Percentiles rank a stretch among this genome's conserved stretches.
Evolutionary conservation across 2,888 invertebrate genomes (phyloP).

Genomic region (Heteropelma amictum): DNA sequence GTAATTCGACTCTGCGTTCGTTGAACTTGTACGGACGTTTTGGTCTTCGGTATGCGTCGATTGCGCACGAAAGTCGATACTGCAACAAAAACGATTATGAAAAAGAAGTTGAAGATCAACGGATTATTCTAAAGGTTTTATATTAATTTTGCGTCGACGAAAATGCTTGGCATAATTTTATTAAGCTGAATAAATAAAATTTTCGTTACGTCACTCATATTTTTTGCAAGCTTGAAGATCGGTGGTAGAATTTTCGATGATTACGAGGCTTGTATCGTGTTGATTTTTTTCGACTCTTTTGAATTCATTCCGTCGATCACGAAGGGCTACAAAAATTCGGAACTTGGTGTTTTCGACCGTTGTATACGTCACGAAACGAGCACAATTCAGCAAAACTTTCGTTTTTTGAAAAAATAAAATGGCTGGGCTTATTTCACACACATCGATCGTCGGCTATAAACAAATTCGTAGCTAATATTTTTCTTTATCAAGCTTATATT

Average conservation of each 20-base stretch:
- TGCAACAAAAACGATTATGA: not conserved
- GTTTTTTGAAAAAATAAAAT: too few relatives aligned
- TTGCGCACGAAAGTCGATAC: not conserved
- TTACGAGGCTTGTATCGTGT: too few relatives aligned
- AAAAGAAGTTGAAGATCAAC: not conserved
- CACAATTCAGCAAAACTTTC: too few relatives aligned
- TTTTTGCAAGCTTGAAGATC: too few relatives aligned
- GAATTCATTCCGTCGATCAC: too few relatives aligned
- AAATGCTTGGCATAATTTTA: not conserved
- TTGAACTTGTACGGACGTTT: not conserved
- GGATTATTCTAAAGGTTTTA: not conserved
- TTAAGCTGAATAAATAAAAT: not conserved
- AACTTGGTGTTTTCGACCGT: too few relatives aligned
- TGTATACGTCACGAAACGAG: too few relatives aligned
- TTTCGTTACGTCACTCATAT: not conserved
- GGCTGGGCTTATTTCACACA: too few relatives aligned
- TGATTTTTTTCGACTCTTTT: too few relatives aligned
- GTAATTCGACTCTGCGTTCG: slow-evolving; percentile 34
- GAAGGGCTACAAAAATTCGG: too few relatives aligned
- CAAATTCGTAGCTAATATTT: slow-evolving; percentile 3
- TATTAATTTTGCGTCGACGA: too few relatives aligned
- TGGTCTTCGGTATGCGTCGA: slow-evolving; percentile 11
- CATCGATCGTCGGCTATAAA: not conserved
- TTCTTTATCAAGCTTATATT: slow-evolving; percentile 39
- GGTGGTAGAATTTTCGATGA: too few relatives aligned